Evolutionary conservation across 2,797 vertebrate genomes (phyloP), one percentile per base, ranked within the genome.

Genomic region (Myioborus melanocephalus): DNA sequence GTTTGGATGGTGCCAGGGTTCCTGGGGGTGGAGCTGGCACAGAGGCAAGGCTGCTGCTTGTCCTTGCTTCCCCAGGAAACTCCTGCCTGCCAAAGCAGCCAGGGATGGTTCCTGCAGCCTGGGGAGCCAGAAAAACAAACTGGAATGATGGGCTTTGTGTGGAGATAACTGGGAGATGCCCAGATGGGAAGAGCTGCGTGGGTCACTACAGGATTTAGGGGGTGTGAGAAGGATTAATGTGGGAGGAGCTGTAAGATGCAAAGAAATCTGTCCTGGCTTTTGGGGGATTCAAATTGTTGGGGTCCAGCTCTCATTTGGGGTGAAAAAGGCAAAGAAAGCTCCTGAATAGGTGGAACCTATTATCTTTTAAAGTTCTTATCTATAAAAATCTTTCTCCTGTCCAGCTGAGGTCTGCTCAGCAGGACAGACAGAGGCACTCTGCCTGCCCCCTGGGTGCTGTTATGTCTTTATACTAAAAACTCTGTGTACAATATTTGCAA

Each of bases 11-110:
- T 83, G 82, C 87, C 82, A 83, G 68, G 17, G 90, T 4, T 94
- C 56, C 82, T 55, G 94, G 79, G 70, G 89, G 44, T 59, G 75
- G 63, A 75, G 63, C 87, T 96, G 95, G 94, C 89, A 79, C 53
- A 3, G 81, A 69, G 70, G 52, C 9, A 17, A 73, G 41, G 84
- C 1, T 30, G 55, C 81, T 72, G 84, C 75, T 72, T 57, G 1
- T 44, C 66, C 84, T 76, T 10, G 28, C 61, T 77, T 66, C 68
- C 87, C 90, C 84, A 94, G 89, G 84, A 76, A 95, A 39, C 8
- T 43, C 39, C 84, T 6, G n/a, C 75, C 82, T 89, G 93, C 96
- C 95, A 91, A 85, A 55, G 34, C 71, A 64, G 53, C 70, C 87
- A 69, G 55, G 0, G 1, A 34, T 46, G 90, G 28, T 30, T 84